Base-by-base conservation (phyloP, 92 coral and sea anemone species). In the Siderastrea radians region DNA sequence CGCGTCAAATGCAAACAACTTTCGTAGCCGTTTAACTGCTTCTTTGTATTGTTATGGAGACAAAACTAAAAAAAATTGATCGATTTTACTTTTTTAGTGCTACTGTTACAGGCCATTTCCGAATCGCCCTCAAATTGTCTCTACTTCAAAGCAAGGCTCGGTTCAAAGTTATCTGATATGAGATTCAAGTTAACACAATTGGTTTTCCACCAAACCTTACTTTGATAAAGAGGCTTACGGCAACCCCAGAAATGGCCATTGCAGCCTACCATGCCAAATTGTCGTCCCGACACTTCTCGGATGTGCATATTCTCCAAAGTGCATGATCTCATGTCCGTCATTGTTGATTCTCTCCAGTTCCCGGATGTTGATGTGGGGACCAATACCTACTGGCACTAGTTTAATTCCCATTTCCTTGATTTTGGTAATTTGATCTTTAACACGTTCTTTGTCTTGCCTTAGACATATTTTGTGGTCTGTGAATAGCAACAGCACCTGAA, bases 251-350 rank as follows among this genome's bases (percentile, higher is more conserved):
- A 10, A 5, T 53, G 10, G 4, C 3, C 13, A 61, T 61, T 61
- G 16, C 65, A 61, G 65, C 65, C n/a, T 67, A 67, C 72, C 72
- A 14, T 26, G 14, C 48, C 10, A 67, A 67, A 67, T 44, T 10
- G 9, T 26, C 48, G 38, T 67, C 12, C 72, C 72, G 48, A 67
- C 72, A 12, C 11, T 67, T 44, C 26, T 4, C 10, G 46, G 15
- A 67, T 67, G 7, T 26, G 46, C 47, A 44, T 43, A 67, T 67
- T 67, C 72, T 44, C 72, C 72, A 67, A 44, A 67, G 72, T 67
- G 72, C 48, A 67, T 67, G 72, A 67, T 49, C 10, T 67, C 49
- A 26, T 49, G 46, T 67, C 48, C 48, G 13, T 26, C 48, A 44
- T 44, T 44, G 15, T 67, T 67, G 48, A 67, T 67, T 49, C 14